A percentile compares a stretch with the other conserved stretches of the same genome.
Evolutionary conservation across 2,888 invertebrate species (phyloP).

Genomic region (Timandra comae): DNA sequence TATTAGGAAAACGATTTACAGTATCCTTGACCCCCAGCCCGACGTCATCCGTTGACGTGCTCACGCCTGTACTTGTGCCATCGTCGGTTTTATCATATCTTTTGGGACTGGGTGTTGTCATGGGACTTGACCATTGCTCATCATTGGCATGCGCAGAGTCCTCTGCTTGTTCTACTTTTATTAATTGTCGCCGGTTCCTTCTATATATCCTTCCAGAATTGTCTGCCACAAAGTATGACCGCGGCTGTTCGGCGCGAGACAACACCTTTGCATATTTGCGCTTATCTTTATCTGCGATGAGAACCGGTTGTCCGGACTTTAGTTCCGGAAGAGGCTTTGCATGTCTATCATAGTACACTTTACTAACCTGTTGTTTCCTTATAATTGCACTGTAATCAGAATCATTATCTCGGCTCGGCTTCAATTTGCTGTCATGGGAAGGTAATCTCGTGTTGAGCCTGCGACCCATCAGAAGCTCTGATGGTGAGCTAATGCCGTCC

Average conservation of each 20-base stretch:
- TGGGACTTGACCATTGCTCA: too few relatives aligned
- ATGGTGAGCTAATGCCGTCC: conserved; percentile 1
- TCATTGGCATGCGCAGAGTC: too few relatives aligned
- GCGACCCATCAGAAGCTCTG: conserved; percentile 3
- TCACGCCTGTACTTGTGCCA: too few relatives aligned
- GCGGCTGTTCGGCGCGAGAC: neutral
- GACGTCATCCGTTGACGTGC: too few relatives aligned
- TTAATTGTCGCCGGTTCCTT: neutral
- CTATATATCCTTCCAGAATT: neutral
- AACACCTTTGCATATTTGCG: neutral
- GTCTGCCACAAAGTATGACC: neutral
- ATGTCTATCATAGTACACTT: neutral
- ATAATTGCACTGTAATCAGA: neutral
- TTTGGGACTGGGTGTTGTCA: too few relatives aligned
- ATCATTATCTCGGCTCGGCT: neutral
- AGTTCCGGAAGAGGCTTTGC: neutral
- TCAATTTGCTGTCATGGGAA: neutral
- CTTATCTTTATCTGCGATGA: neutral
- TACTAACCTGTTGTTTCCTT: neutral
- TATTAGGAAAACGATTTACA: too few relatives aligned
- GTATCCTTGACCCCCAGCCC: too few relatives aligned
- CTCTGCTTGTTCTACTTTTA: neutral
- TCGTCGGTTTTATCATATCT: too few relatives aligned
- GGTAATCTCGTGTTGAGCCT: neutral
- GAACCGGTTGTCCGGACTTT: neutral